phyloP scores from a whole-genome alignment of 2,888 invertebrate species.

The Napeogenes inachia region DNA sequence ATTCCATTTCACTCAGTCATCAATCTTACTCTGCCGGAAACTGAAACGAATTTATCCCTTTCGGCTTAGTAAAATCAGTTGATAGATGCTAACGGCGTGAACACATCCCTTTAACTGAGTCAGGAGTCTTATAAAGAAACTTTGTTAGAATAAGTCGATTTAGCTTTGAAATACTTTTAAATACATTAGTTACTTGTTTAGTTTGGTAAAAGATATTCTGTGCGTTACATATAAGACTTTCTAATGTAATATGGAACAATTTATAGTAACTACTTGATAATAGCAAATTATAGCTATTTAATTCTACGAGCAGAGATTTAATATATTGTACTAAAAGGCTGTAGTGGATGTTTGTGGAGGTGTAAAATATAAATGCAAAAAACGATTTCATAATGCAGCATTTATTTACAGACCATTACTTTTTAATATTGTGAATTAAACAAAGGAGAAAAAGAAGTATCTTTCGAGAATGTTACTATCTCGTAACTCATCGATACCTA shows the following conservation, averaged over 20 bases:
- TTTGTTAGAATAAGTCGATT: constrained; percentile 11
- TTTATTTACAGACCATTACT: no score
- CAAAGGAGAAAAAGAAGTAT: neutral
- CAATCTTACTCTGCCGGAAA: constrained; percentile 30
- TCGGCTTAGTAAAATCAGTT: constrained; percentile 27
- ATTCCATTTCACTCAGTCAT: constrained; percentile 21
- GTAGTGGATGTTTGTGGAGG: no score
- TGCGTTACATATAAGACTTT: no score
- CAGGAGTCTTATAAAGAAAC: constrained; percentile 9
- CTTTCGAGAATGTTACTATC: neutral
- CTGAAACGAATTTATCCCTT: constrained; percentile 25
- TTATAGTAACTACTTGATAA: neutral
- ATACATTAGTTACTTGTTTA: neutral
- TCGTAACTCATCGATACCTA: neutral
- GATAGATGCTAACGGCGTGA: constrained; percentile 18
- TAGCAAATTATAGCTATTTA: no score
- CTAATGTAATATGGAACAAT: neutral
- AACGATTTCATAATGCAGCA: no score
- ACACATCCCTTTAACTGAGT: constrained; percentile 8
- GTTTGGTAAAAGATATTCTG: no score
- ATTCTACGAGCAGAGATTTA: no score
- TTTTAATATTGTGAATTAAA: neutral
- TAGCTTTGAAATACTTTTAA: neutral
- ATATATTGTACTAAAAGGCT: no score
- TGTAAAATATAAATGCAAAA: no score